Evolutionary conservation across 2,888 invertebrate genomes (phyloP).

Genomic region (Trichopoda pennipes): DNA sequence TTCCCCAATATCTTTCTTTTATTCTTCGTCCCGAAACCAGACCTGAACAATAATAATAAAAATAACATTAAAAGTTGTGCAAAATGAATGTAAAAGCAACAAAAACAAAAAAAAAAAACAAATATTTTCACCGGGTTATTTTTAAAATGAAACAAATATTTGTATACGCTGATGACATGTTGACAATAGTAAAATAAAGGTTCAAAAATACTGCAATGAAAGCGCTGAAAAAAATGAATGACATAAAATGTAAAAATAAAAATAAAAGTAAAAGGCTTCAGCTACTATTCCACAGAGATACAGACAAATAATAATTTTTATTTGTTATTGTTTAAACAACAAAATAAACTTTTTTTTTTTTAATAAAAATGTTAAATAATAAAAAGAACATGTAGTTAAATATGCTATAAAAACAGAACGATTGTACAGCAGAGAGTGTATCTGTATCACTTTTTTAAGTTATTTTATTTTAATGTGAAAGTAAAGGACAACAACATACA

Average conservation of each 20-base stretch:
- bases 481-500: neutral
- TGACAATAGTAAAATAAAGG: constrained; percentile 53
- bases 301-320: constrained; percentile 25
- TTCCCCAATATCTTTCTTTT: constrained; percentile 31
- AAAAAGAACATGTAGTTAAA: constrained; percentile 2
- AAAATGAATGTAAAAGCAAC: neutral
- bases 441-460: too few species aligned
- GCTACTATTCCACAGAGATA: constrained; percentile 45
- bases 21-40: too few species aligned
- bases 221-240: neutral
- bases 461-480: neutral
- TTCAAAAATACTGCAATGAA: constrained; percentile 18
- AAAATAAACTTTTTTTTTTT: constrained; percentile 31
- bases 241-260: constrained; percentile 38
- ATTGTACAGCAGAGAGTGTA: too few species aligned
- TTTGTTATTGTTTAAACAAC: constrained; percentile 27
- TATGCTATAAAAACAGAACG: neutral
- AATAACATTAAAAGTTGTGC: constrained; percentile 10
- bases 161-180: constrained; percentile 63
- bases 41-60: constrained; percentile 3
- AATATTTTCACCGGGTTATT: constrained; percentile 49
- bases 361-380: constrained; percentile 9
- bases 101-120: constrained; percentile 28
- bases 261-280: constrained; percentile 11
- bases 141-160: constrained; percentile 62